Percentiles rank a stretch among this genome's conserved stretches.
These are phyloP conservation scores for Metacarcinus magister DNA, from an alignment of 2,888 invertebrate genomes.

Conservation along the genomic window DNA sequence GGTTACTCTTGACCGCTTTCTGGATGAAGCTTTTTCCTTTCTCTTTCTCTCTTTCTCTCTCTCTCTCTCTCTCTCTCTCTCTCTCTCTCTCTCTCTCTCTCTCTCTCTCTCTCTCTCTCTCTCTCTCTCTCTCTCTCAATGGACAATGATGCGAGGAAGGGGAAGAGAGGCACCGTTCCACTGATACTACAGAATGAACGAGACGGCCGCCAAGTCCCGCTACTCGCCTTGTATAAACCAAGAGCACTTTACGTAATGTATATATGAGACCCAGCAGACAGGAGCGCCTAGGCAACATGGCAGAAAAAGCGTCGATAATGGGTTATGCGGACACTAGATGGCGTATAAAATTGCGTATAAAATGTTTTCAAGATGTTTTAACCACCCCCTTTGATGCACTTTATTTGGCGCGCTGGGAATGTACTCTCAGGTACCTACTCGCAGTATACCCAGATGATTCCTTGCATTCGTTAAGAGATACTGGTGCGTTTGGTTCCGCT, in stretches of 20 bases:
- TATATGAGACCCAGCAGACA: not conserved
- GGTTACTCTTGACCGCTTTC: too few species aligned
- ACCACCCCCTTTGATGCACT: too few species aligned
- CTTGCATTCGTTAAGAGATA: too few species aligned
- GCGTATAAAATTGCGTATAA: too few species aligned
- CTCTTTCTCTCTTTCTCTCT: not conserved
- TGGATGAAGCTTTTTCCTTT: not conserved
- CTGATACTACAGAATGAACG: not conserved
- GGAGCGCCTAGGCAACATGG: too few species aligned
- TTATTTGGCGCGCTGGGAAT: too few species aligned
- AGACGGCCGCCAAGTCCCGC: slow-evolving; percentile 22
- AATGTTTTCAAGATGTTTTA: too few species aligned
- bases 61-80: not conserved
- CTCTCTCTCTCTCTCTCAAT: slow-evolving; percentile 12
- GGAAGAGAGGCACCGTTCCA: not conserved
- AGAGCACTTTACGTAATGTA: not conserved
- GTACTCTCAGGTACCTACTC: too few species aligned
- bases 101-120: slow-evolving; percentile 26
- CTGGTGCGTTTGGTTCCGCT: too few species aligned
- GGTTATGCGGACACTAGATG: too few species aligned
- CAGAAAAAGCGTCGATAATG: too few species aligned
- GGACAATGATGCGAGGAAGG: not conserved
- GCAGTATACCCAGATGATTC: too few species aligned
- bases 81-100: slow-evolving; percentile 26
- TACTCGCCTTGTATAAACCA: not conserved